Conservation (phyloP, 2,113 vertebrate genomes). For the Sinocyclocheilus rhinocerous region DNA sequence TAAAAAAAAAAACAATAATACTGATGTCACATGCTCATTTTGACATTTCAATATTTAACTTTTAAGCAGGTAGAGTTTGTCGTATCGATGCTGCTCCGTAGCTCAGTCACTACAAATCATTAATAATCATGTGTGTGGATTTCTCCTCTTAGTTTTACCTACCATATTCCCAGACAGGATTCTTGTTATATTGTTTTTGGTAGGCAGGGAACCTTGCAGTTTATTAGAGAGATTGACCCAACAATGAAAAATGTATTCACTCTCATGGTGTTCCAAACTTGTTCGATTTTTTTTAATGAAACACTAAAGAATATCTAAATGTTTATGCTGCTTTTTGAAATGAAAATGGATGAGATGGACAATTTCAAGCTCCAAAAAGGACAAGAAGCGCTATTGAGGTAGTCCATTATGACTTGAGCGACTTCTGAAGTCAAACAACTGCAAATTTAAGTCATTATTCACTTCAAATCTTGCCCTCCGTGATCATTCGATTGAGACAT, state of each 20-base stretch:
- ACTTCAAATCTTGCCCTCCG: too few relatives aligned
- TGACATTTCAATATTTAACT: conserved; percentile 20
- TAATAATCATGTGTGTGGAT: neutral
- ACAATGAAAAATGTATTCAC: neutral
- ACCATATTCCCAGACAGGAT: neutral
- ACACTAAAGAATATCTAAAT: neutral
- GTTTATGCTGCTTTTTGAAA: neutral
- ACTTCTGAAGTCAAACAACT: too few relatives aligned
- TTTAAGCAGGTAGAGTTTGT: conserved; percentile 11
- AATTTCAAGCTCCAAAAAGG: neutral
- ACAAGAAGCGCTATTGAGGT: too few relatives aligned
- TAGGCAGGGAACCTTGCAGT: neutral
- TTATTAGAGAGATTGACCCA: neutral
- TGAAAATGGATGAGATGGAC: neutral
- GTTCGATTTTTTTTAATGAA: neutral
- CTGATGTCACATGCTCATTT: conserved; percentile 18
- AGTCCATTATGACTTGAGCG: too few relatives aligned
- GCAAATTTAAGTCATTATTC: too few relatives aligned
- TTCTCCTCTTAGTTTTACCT: neutral
- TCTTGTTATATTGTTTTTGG: neutral
- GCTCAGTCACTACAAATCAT: neutral
- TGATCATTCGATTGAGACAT: too few relatives aligned
- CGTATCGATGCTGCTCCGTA: conserved; percentile 28
- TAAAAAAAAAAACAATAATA: neutral
- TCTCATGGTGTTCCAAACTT: neutral